Percentiles rank a stretch among this genome's conserved stretches.
These are phyloP conservation scores for Sceloporus undulatus DNA, from an alignment of 2,113 vertebrate species.

Conservation along the genomic window DNA sequence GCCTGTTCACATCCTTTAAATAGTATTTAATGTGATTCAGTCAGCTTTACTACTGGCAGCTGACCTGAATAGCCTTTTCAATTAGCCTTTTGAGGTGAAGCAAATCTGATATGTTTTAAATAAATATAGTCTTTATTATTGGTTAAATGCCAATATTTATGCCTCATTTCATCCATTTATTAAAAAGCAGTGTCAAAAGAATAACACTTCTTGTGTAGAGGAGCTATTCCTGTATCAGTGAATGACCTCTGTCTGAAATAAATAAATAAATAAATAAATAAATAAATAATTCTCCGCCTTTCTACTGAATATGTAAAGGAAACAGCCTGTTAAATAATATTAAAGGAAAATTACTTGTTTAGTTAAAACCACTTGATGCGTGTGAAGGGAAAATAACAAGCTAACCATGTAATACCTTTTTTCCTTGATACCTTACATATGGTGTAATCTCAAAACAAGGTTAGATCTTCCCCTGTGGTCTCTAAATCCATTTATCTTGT, in stretches of 20 bases:
- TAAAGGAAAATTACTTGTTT: slow-evolving; percentile 24
- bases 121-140: slow-evolving; percentile 64
- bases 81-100: slow-evolving; percentile 67
- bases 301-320: slow-evolving; percentile 35
- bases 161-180: slow-evolving; percentile 62
- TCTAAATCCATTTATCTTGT: slow-evolving; percentile 1
- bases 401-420: slow-evolving; percentile 19
- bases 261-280: neutral
- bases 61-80: slow-evolving; percentile 69
- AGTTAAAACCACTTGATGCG: slow-evolving; percentile 38
- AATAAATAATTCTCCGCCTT: neutral
- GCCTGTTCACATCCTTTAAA: slow-evolving; percentile 59
- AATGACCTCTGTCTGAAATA: slow-evolving; percentile 20
- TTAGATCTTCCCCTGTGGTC: neutral
- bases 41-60: slow-evolving; percentile 66
- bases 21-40: slow-evolving; percentile 67
- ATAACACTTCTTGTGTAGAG: slow-evolving; percentile 28
- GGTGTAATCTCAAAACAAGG: slow-evolving; percentile 18
- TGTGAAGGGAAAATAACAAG: slow-evolving; percentile 29
- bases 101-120: slow-evolving; percentile 67
- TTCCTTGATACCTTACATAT: slow-evolving; percentile 22
- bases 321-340: slow-evolving; percentile 31
- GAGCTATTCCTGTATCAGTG: slow-evolving; percentile 27
- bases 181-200: slow-evolving; percentile 59
- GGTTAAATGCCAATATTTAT: slow-evolving; percentile 66